Conservation (phyloP, 2,113 vertebrate genomes). For the Osmerus mordax region DNA sequence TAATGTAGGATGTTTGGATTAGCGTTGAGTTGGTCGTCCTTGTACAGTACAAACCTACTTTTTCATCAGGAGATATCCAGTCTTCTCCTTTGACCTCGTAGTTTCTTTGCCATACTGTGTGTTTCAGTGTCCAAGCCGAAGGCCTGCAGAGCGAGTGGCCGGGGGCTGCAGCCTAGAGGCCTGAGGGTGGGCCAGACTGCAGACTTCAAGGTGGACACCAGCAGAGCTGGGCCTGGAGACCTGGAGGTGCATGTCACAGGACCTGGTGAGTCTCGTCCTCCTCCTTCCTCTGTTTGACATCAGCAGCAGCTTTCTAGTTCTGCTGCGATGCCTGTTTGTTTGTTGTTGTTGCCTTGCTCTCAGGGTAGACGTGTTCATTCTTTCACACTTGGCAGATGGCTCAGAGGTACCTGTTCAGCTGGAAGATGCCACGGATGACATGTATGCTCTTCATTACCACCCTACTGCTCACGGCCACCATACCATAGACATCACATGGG, state of each 20-base stretch:
- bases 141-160: constrained; percentile 80
- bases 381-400: constrained; percentile 63
- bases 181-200: constrained; percentile 81
- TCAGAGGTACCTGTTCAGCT: constrained; percentile 80
- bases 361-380: not conserved
- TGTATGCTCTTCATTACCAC: constrained; percentile 79
- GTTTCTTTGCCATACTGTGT: not conserved
- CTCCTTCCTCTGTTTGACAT: too few relatives aligned
- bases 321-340: too few relatives aligned
- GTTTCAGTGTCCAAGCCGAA: constrained; percentile 82
- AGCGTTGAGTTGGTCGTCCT: not conserved
- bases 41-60: too few relatives aligned
- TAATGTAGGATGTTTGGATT: not conserved
- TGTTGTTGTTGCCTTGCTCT: too few relatives aligned
- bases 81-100: not conserved
- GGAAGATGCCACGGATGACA: constrained; percentile 74
- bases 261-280: constrained; percentile 73
- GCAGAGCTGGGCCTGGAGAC: constrained; percentile 80
- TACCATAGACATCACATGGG: constrained; percentile 73
- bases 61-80: too few relatives aligned
- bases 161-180: constrained; percentile 84
- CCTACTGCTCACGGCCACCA: constrained; percentile 77
- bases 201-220: constrained; percentile 84
- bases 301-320: too few relatives aligned
- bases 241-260: constrained; percentile 77